Percentiles rank a stretch among this genome's conserved stretches.
Evolutionary conservation across 2,888 invertebrate species (phyloP).

Genomic region (Pachymerium ferrugineum): DNA sequence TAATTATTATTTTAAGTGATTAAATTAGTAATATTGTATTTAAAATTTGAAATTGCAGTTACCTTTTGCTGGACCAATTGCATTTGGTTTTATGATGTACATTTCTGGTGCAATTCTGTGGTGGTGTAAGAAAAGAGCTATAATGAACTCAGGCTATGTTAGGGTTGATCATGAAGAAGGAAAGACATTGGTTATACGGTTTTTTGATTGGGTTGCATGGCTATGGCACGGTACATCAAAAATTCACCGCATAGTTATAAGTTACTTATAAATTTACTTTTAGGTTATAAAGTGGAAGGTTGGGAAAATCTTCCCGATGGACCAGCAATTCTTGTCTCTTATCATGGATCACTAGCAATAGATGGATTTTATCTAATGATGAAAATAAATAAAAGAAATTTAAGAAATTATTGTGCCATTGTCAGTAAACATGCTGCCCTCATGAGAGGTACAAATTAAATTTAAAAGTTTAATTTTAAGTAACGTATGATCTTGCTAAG

Average conservation of each 20-base stretch:
- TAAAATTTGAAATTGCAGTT: not conserved
- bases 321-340: not conserved
- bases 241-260: not conserved
- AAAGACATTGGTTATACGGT: not conserved
- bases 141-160: not conserved
- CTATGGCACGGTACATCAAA: not conserved
- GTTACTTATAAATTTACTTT: not conserved
- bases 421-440: not conserved
- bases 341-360: not conserved
- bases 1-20: not conserved
- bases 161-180: not conserved
- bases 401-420: not conserved
- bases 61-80: not conserved
- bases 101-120: not conserved
- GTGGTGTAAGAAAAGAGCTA: not conserved
- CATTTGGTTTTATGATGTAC: not conserved
- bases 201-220: not conserved
- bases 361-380: not conserved
- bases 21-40: not conserved
- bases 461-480: no score
- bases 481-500: no score
- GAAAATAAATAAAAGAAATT: not conserved
- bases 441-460: not conserved
- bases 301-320: not conserved
- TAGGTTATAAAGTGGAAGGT: not conserved